Conservation (phyloP, 2,888 invertebrate genomes). For the Tortricodes alternella region DNA sequence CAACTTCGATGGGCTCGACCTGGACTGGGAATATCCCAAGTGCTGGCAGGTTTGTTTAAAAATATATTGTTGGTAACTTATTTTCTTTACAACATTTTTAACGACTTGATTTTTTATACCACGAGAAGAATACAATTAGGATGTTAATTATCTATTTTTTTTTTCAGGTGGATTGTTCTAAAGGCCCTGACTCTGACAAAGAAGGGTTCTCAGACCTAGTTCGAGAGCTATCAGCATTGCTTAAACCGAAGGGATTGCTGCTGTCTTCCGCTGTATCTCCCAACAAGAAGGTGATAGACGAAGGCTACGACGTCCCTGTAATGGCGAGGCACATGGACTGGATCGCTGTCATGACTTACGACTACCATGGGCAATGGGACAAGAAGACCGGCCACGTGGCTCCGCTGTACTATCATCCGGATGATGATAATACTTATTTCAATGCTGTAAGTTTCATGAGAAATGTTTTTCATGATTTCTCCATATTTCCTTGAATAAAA, state of each 20-base stretch:
- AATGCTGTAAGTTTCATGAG: conserved; percentile 90
- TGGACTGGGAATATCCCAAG: conserved; percentile 97
- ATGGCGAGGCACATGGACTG: conserved; percentile 91
- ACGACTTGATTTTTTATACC: too few species aligned
- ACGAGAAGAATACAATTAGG: too few species aligned
- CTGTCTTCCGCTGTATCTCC: conserved; percentile 94
- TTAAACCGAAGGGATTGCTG: conserved; percentile 86
- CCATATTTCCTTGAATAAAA: too few species aligned
- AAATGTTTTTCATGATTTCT: too few species aligned
- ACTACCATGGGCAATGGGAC: conserved; percentile 96
- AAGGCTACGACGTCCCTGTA: conserved; percentile 91
- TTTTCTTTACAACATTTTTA: too few species aligned
- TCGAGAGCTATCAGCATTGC: conserved; percentile 86
- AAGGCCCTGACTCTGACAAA: conserved; percentile 93
- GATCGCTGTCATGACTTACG: conserved; percentile 96
- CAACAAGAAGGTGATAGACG: conserved; percentile 93
- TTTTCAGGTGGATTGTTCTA: conserved; percentile 90
- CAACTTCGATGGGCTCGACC: conserved; percentile 95
- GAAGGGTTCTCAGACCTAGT: conserved; percentile 89
- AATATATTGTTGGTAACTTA: background rate
- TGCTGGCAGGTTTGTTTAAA: conserved; percentile 87
- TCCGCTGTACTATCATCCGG: conserved; percentile 91
- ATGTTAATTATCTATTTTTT: background rate
- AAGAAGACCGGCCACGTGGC: conserved; percentile 95
- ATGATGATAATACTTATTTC: conserved; percentile 91